Evolutionary conservation across 2,888 invertebrate genomes (phyloP).

Genomic region (Limnephilus auricula): DNA sequence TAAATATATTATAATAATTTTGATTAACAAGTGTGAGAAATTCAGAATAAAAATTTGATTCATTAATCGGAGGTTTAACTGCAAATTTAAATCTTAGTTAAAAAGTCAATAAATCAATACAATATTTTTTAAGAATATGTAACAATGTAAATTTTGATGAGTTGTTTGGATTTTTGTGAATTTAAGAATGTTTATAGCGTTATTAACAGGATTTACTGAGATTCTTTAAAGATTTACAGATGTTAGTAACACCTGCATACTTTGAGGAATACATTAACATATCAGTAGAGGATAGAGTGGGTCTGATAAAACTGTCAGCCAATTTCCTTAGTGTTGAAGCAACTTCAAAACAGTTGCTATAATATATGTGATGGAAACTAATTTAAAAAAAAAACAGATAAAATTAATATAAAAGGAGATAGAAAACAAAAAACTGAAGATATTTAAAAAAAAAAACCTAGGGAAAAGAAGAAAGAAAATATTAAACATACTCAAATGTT

Average conservation of each 20-base stretch:
- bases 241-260: neutral
- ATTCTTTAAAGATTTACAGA: conserved; percentile 48
- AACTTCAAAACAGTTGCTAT: neutral
- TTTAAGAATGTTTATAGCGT: neutral
- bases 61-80: conserved; percentile 26
- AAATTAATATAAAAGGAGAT: conserved; percentile 9
- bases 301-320: neutral
- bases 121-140: conserved; percentile 14
- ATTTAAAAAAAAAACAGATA: neutral
- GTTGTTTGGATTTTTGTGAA: conserved; percentile 34
- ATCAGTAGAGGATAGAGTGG: neutral
- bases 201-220: conserved; percentile 42
- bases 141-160: conserved; percentile 20
- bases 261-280: neutral
- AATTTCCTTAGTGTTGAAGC: neutral
- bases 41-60: neutral
- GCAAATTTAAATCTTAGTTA: conserved; percentile 16
- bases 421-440: neutral
- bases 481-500: conserved; percentile 16
- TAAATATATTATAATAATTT: neutral
- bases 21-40: neutral
- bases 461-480: conserved; percentile 7
- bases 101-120: neutral
- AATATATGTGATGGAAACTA: neutral
- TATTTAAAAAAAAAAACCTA: neutral